Conservation (phyloP, 2,797 vertebrate species). For the Pseudochaenichthys georgianus region DNA sequence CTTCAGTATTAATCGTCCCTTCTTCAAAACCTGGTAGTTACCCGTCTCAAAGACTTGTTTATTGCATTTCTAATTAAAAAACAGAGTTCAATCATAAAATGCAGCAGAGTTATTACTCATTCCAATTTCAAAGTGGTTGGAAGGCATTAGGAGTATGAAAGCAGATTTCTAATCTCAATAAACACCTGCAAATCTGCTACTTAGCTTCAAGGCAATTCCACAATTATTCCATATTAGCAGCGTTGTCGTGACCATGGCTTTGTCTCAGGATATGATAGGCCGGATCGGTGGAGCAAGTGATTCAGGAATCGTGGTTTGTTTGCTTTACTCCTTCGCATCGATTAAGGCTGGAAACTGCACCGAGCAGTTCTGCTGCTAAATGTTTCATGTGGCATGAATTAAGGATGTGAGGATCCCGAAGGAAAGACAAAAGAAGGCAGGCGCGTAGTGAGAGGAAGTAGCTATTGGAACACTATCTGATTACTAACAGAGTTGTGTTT, state of each 20-base stretch:
- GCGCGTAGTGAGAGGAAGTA: constrained; percentile 22
- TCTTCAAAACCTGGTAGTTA: background rate
- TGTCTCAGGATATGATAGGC: constrained; percentile 44
- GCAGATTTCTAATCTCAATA: constrained; percentile 69
- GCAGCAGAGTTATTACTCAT: constrained; percentile 60
- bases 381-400: constrained; percentile 70
- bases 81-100: constrained; percentile 41
- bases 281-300: constrained; percentile 37
- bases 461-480: constrained; percentile 23
- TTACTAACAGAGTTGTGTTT: constrained; percentile 18
- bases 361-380: constrained; percentile 59
- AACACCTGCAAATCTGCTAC: constrained; percentile 70
- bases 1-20: constrained; percentile 9
- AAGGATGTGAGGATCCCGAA: constrained; percentile 47
- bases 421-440: constrained; percentile 37
- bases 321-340: constrained; percentile 49
- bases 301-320: constrained; percentile 55
- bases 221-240: constrained; percentile 57
- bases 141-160: constrained; percentile 64
- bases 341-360: constrained; percentile 52
- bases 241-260: constrained; percentile 45
- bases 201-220: constrained; percentile 62
- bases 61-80: constrained; percentile 57
- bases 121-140: constrained; percentile 73
- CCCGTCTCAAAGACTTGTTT: constrained; percentile 50